Evolutionary conservation across 2,888 invertebrate species (phyloP).

Genomic region (Elgonia sp.): DNA sequence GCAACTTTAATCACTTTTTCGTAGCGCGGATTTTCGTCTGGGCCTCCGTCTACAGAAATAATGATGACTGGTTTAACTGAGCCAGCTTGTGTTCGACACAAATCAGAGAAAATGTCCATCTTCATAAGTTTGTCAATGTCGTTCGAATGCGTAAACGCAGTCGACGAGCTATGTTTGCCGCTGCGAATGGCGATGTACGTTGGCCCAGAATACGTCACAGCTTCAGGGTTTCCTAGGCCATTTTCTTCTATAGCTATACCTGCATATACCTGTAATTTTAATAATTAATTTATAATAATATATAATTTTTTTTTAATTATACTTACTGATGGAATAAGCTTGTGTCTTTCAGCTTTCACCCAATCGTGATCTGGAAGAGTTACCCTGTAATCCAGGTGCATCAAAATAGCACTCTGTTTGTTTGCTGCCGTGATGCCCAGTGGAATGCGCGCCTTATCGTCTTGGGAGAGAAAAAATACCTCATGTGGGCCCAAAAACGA

Average conservation of each 20-base stretch:
- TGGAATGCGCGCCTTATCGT: conserved; percentile 84
- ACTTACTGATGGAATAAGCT: conserved; percentile 84
- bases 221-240: conserved; percentile 82
- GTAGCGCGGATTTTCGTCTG: conserved; percentile 80
- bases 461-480: conserved; percentile 80
- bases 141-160: conserved; percentile 78
- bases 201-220: conserved; percentile 85
- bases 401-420: conserved; percentile 79
- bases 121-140: conserved; percentile 18
- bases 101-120: too few relatives aligned
- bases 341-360: conserved; percentile 81
- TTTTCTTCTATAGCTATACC: conserved; percentile 69
- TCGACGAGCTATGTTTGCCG: conserved; percentile 80
- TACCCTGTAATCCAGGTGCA: conserved; percentile 45
- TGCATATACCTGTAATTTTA: too few relatives aligned
- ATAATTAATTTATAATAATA: too few relatives aligned
- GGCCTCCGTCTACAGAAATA: conserved; percentile 79
- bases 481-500: conserved; percentile 71
- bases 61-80: conserved; percentile 81
- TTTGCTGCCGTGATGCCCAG: conserved; percentile 85
- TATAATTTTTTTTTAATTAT: too few relatives aligned
- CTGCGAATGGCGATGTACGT: conserved; percentile 85
- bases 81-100: conserved; percentile 16
- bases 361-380: conserved; percentile 83
- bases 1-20: conserved; percentile 75